Conservation (phyloP, 2,888 invertebrate genomes). For the Copidosoma aretas region DNA sequence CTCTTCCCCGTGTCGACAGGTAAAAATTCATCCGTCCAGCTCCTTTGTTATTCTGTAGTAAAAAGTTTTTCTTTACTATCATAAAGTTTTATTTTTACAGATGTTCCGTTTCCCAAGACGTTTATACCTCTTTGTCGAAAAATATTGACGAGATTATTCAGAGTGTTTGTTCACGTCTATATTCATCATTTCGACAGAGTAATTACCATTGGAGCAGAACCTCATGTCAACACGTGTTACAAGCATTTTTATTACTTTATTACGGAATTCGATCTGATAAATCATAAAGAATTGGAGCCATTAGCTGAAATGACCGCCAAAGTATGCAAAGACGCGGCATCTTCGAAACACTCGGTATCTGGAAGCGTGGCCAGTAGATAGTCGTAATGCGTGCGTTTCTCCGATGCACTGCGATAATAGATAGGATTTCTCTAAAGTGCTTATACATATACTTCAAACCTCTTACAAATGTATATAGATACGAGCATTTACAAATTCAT, state of each 20-base stretch:
- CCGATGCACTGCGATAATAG: slow-evolving; percentile 15
- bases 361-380: slow-evolving; percentile 36
- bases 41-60: not conserved
- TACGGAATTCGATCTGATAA: slow-evolving; percentile 83
- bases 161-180: slow-evolving; percentile 93
- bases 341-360: slow-evolving; percentile 27
- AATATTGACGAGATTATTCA: slow-evolving; percentile 84
- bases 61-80: not conserved
- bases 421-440: slow-evolving; percentile 15
- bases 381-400: slow-evolving; percentile 10
- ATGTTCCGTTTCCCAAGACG: slow-evolving; percentile 86
- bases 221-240: slow-evolving; percentile 92
- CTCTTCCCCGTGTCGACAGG: slow-evolving; percentile 84
- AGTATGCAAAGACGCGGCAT: slow-evolving; percentile 70
- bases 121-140: slow-evolving; percentile 82
- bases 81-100: slow-evolving; percentile 61
- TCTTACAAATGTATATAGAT: slow-evolving; percentile 32
- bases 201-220: slow-evolving; percentile 86
- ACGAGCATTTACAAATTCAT: slow-evolving; percentile 21
- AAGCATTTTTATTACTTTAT: slow-evolving; percentile 95
- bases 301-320: slow-evolving; percentile 77
- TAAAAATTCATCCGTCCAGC: slow-evolving; percentile 47
- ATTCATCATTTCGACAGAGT: slow-evolving; percentile 93
- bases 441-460: slow-evolving; percentile 13
- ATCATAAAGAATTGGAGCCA: slow-evolving; percentile 84